These are phyloP conservation scores for Sprattus sprattus DNA, from an alignment of 2,113 vertebrate genomes.

Conservation along the genomic window DNA sequence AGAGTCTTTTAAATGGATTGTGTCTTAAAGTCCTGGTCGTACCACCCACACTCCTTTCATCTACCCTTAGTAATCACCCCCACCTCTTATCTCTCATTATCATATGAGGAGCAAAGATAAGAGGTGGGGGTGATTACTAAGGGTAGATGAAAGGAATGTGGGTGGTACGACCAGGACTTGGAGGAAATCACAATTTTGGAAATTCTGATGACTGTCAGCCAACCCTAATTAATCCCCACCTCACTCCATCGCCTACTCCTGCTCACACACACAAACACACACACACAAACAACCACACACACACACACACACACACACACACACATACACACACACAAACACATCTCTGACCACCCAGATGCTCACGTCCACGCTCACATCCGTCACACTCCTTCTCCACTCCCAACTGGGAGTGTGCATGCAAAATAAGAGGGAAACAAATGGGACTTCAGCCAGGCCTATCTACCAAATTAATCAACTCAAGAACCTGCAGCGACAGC, in stretches of 20 bases:
- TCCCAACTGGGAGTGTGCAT: background rate
- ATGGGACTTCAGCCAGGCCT: background rate
- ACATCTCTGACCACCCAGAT: background rate
- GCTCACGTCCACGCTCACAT: background rate
- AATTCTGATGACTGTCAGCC: no score
- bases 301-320: background rate
- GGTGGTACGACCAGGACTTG: background rate
- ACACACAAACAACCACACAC: background rate
- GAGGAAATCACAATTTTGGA: no score
- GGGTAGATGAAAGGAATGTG: background rate
- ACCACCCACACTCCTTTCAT: background rate
- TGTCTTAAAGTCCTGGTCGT: background rate
- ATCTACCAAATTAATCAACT: background rate
- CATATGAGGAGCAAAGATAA: no score
- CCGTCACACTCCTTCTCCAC: background rate
- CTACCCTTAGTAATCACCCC: background rate
- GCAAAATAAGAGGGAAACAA: background rate
- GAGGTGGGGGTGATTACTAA: background rate
- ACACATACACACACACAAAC: background rate
- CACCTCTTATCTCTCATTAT: background rate
- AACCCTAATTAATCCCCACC: background rate
- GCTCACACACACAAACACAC: background rate
- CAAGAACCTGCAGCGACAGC: background rate
- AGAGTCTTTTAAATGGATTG: background rate
- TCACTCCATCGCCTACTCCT: background rate